Evolutionary conservation across 1,140 invertebrate genomes (phyloP).

Genomic region (fruit fly (Drosophila melanogaster)): Release_6_plus_ISO1_MT NT_033777.3:24418501-24419000

Average conservation of each 20-base stretch:
- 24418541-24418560: background rate
- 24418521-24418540: conserved; percentile 20
- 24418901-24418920: conserved; percentile 70
- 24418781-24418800: background rate
- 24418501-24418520: conserved; percentile 38
- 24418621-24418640: conserved; percentile 55
- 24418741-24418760: conserved; percentile 59
- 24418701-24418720: conserved; percentile 78
- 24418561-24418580: background rate
- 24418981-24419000: conserved; percentile 49
- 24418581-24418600: conserved; percentile 64
- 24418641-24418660: conserved; percentile 60
- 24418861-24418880: conserved; percentile 3
- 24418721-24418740: conserved; percentile 71
- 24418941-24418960: conserved; percentile 66
- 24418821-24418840: conserved; percentile 47
- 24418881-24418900: conserved; percentile 31
- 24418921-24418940: conserved; percentile 81
- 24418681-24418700: conserved; percentile 17
- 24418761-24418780: conserved; percentile 68
- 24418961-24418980: conserved; percentile 26
- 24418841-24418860: background rate
- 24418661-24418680: conserved; percentile 20
- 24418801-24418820: conserved; percentile 7
- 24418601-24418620: conserved; percentile 71